phyloP scores from a whole-genome alignment of 2,113 vertebrate genomes.

The Cacatua alba region DNA sequence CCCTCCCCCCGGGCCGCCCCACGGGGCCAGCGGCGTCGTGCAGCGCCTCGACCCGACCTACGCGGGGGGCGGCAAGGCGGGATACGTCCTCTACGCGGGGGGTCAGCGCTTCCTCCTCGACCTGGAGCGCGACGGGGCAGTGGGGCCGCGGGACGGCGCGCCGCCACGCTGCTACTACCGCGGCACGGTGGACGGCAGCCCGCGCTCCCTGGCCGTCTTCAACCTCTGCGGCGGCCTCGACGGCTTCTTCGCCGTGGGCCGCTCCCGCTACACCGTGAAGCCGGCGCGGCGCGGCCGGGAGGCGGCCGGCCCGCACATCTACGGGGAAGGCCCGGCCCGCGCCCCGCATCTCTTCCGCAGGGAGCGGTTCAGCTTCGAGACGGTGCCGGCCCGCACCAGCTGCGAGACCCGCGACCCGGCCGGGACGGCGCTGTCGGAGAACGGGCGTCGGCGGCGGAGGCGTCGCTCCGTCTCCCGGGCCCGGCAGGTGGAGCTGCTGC shows the following conservation, averaged over 20 bases:
- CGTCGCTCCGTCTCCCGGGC: slow-evolving; percentile 88
- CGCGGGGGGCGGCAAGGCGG: slow-evolving; percentile 87
- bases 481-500: slow-evolving; percentile 93
- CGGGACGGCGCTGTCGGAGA: neutral
- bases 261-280: slow-evolving; percentile 85
- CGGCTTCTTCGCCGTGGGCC: slow-evolving; percentile 89
- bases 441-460: slow-evolving; percentile 33
- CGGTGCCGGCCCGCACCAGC: slow-evolving; percentile 71
- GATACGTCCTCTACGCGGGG: slow-evolving; percentile 88
- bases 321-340: slow-evolving; percentile 76
- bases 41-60: slow-evolving; percentile 92
- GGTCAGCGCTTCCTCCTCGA: slow-evolving; percentile 79
- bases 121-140: slow-evolving; percentile 84
- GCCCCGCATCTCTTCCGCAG: slow-evolving; percentile 83
- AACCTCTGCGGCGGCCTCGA: slow-evolving; percentile 87
- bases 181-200: slow-evolving; percentile 88
- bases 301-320: slow-evolving; percentile 63
- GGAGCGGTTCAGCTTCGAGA: slow-evolving; percentile 87
- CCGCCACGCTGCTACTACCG: slow-evolving; percentile 83
- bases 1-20: too few relatives aligned
- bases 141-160: slow-evolving; percentile 69
- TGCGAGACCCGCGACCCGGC: slow-evolving; percentile 69
- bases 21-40: too few relatives aligned
- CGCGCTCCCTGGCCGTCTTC: slow-evolving; percentile 89
- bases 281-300: slow-evolving; percentile 70